phyloP scores from a whole-genome alignment of 1,140 invertebrate species.

The Brachionus koreanus region DNA sequence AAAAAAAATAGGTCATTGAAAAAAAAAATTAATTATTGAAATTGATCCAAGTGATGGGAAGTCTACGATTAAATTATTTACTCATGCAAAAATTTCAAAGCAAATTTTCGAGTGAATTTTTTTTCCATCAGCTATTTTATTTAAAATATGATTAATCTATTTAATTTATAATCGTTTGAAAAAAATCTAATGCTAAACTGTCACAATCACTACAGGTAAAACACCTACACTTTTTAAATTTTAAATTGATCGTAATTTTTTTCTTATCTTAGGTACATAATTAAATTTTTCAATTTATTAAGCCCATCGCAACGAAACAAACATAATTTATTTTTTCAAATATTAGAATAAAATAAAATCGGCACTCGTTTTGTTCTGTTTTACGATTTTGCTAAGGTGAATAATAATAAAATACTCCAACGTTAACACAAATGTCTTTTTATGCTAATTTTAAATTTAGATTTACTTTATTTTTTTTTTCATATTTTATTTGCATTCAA shows the following conservation, averaged over 20 bases:
- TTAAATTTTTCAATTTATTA: background rate
- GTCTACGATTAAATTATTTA: background rate
- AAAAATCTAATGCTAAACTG: background rate
- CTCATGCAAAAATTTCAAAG: background rate
- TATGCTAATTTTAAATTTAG: constrained; percentile 8
- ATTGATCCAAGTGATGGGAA: background rate
- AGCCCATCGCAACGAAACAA: background rate
- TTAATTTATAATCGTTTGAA: background rate
- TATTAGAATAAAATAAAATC: background rate
- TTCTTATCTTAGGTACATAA: no score
- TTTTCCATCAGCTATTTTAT: background rate
- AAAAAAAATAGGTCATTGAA: background rate
- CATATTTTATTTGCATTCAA: background rate
- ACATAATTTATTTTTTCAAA: constrained; percentile 1
- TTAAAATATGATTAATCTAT: background rate
- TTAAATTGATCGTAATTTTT: background rate
- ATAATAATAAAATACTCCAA: background rate
- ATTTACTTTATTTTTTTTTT: background rate
- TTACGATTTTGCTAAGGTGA: background rate
- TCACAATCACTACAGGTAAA: background rate
- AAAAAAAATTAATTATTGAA: background rate
- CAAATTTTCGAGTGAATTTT: background rate
- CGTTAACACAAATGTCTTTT: constrained; percentile 13
- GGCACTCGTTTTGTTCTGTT: background rate
- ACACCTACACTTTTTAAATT: background rate